phyloP scores from a whole-genome alignment of 2,113 vertebrate genomes.

The Ophthalmotilapia sp. region DNA sequence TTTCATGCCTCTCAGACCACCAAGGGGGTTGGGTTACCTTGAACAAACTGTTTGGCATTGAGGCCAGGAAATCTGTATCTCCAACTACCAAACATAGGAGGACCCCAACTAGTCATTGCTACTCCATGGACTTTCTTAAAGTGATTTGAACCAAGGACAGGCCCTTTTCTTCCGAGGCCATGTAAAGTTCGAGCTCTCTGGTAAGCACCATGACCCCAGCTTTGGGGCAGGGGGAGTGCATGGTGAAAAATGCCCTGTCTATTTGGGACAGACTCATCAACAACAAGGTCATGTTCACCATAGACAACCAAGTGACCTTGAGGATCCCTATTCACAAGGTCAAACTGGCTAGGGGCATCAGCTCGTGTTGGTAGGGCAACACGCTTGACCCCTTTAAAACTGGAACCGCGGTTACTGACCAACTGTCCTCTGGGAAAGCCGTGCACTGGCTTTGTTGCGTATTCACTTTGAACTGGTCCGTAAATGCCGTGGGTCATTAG shows the following conservation, averaged over 20 bases:
- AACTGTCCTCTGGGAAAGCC: neutral
- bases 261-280: conserved; percentile 26
- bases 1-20: neutral
- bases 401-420: neutral
- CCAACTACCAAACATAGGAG: neutral
- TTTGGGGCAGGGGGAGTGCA: neutral
- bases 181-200: neutral
- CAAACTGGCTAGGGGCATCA: neutral
- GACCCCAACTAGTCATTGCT: neutral
- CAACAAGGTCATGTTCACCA: neutral
- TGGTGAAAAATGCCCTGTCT: conserved; percentile 1
- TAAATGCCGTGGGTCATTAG: neutral
- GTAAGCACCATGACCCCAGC: neutral
- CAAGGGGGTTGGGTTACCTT: neutral
- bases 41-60: neutral
- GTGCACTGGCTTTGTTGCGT: neutral
- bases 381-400: conserved; percentile 35
- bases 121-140: neutral
- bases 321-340: neutral
- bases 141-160: neutral
- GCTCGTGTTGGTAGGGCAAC: neutral
- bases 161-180: neutral
- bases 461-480: neutral
- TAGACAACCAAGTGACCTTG: conserved; percentile 18
- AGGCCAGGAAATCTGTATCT: neutral